Percentiles rank a stretch among this genome's conserved stretches.
These are phyloP conservation scores for Drosophila pachea DNA, from an alignment of 1,140 invertebrate genomes.

Conservation along the genomic window DNA sequence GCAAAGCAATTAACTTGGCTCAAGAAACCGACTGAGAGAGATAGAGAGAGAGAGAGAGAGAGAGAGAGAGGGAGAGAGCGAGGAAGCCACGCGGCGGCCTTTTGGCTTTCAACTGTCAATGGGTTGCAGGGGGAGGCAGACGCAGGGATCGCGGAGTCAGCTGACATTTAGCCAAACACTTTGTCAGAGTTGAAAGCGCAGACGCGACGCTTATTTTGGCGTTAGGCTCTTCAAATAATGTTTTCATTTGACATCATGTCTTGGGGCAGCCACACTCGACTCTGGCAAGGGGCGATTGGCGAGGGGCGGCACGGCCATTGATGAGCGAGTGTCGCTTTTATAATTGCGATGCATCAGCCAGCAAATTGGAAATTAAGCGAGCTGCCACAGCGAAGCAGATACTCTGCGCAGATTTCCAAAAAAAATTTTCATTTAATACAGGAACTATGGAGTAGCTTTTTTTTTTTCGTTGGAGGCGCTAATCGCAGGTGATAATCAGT, in stretches of 20 bases:
- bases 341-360: slow-evolving; percentile 51
- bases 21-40: slow-evolving; percentile 22
- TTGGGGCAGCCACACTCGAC: slow-evolving; percentile 17
- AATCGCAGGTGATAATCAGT: too few relatives aligned
- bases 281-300: neutral
- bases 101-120: slow-evolving; percentile 42
- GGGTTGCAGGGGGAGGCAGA: neutral
- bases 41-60: slow-evolving; percentile 6
- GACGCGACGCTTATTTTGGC: slow-evolving; percentile 30
- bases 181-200: slow-evolving; percentile 56
- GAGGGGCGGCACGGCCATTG: neutral
- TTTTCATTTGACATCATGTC: slow-evolving; percentile 36
- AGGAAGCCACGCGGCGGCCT: slow-evolving; percentile 31
- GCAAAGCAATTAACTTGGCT: slow-evolving; percentile 53
- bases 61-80: slow-evolving; percentile 7
- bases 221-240: slow-evolving; percentile 33
- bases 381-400: neutral
- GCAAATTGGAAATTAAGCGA: slow-evolving; percentile 33
- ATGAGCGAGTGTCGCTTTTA: slow-evolving; percentile 46
- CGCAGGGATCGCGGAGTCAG: neutral
- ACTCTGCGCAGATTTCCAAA: slow-evolving; percentile 2
- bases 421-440: neutral
- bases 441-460: too few relatives aligned
- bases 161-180: slow-evolving; percentile 60
- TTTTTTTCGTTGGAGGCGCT: too few relatives aligned